phyloP scores from a whole-genome alignment of 2,113 vertebrate genomes.

The Arizona elegans region DNA sequence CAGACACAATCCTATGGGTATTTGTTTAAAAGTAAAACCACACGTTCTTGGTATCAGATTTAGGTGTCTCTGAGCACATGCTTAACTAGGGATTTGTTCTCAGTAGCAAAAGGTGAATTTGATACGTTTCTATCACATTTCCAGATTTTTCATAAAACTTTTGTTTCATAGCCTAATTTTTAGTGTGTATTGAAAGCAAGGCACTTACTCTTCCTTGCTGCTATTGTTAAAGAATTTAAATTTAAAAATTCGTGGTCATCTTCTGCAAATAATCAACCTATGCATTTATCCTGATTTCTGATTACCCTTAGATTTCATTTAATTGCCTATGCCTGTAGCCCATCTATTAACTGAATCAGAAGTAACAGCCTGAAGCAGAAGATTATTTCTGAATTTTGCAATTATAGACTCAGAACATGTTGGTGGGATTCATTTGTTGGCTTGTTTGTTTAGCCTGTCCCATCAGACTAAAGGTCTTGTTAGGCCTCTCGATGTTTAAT shows the following conservation, averaged over 20 bases:
- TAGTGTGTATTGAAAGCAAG: neutral
- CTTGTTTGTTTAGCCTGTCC: neutral
- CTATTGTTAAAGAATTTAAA: neutral
- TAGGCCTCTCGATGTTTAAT: neutral
- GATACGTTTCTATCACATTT: neutral
- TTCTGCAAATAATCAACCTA: neutral
- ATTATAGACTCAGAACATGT: neutral
- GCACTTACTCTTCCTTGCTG: neutral
- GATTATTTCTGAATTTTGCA: neutral
- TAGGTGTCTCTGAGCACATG: neutral
- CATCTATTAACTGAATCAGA: neutral
- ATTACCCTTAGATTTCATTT: neutral
- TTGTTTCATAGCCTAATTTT: neutral
- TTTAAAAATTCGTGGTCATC: neutral
- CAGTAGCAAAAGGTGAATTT: neutral
- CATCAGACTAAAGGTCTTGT: neutral
- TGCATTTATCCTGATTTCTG: neutral
- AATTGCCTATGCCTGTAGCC: neutral
- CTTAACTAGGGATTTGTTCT: neutral
- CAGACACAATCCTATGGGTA: neutral
- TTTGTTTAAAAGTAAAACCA: neutral
- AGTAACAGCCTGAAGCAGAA: neutral
- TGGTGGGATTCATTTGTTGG: neutral
- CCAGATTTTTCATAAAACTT: neutral
- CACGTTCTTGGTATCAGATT: neutral